Conservation (phyloP, 2,888 invertebrate species). For the Himalopsyche kuldschensis region DNA sequence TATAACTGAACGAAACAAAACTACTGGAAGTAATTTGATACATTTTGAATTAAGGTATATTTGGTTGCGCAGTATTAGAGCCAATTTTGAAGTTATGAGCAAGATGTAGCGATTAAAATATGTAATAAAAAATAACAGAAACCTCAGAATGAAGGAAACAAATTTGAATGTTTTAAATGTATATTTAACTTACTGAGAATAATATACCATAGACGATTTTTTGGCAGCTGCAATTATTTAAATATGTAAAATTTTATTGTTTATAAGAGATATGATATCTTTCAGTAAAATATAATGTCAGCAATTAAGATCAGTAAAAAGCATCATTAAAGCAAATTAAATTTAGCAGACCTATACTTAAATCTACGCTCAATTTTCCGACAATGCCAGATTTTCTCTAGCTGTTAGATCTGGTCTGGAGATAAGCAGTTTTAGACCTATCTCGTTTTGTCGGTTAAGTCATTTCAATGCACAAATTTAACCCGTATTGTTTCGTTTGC, state of each 20-base stretch:
- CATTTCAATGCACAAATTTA: background rate
- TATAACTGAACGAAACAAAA: too few species aligned
- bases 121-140: too few species aligned
- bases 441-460: background rate
- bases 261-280: background rate
- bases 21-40: too few species aligned
- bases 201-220: background rate
- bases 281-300: background rate
- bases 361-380: background rate
- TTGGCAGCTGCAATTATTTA: background rate
- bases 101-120: too few species aligned
- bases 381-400: background rate
- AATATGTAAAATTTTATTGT: background rate
- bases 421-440: background rate
- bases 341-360: background rate
- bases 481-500: background rate
- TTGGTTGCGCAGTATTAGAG: too few species aligned
- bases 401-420: background rate
- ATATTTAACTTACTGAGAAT: too few species aligned
- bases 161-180: too few species aligned
- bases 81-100: too few species aligned
- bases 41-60: too few species aligned
- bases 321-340: background rate
- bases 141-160: too few species aligned
- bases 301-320: background rate